Base-by-base conservation (phyloP, 2,797 vertebrate species). In the Momotus momota region DNA sequence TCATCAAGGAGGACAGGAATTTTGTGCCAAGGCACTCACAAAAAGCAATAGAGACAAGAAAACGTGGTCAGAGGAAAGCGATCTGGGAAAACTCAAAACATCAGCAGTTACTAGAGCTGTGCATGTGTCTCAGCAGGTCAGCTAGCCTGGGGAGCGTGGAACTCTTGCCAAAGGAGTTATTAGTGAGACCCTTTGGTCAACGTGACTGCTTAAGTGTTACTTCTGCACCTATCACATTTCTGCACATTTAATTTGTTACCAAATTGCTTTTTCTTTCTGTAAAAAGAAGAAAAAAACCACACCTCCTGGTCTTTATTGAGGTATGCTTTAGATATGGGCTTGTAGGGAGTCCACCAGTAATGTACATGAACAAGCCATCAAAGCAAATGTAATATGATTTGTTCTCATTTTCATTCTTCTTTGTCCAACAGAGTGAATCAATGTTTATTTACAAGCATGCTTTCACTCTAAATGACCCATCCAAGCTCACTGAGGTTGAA, bases 391-490 rank as follows among this genome's bases (percentile, higher is more conserved):
- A 96, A 93, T 75, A 58, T 77, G 79, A 88, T 94, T 96, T 94
- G 86, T 92, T 94, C 86, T 92, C 71, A 46, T 93, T 94, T 96
- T 96, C 72, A 60, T 87, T 90, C 58, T 90, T 81, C 88, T 87
- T 94, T 93, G 90, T 82, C 82, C 72, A 92, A 74, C 64, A 58
- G n/a, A 91, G 80, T 73, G 80, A 93, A 95, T 95, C 94, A 72
- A 62, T 94, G 93, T 87, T 94, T 96, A 86, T 78, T 96, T 95
- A 62, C 75, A 93, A 94, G 90, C 81, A 83, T 54, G 83, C 60
- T 91, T 95, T 96, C 92, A 88, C 60, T 96, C 70, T 79, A 89
- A 95, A 95, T 95, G 93, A 96, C 60, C 87, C 91, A 67, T 94
- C 82, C 57, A 96, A 96, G 78, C 48, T 94, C 86, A 87, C 38